A percentile compares a stretch with the other conserved stretches of the same genome.
These are phyloP conservation scores for cattle (Bos taurus) DNA, from an alignment of 2,113 vertebrate genomes.

Conservation along the genomic window ARS-UCD2.0 NC_037339.1:69534001-69534500, in stretches of 20 bases:
- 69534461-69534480: slow-evolving; percentile 92
- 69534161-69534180: slow-evolving; percentile 50
- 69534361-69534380: slow-evolving; percentile 96
- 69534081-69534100: slow-evolving; percentile 41
- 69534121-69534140: slow-evolving; percentile 21
- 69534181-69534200: slow-evolving; percentile 70
- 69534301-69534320: slow-evolving; percentile 91
- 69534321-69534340: slow-evolving; percentile 93
- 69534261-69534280: slow-evolving; percentile 87
- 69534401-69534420: slow-evolving; percentile 89
- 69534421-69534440: slow-evolving; percentile 92
- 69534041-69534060: background rate
- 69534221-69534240: slow-evolving; percentile 83
- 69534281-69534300: slow-evolving; percentile 88
- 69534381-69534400: slow-evolving; percentile 82
- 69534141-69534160: background rate
- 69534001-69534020: background rate
- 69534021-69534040: background rate
- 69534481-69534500: slow-evolving; percentile 90
- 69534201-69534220: slow-evolving; percentile 67
- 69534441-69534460: slow-evolving; percentile 92
- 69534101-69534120: background rate
- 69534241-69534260: slow-evolving; percentile 87
- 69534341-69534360: slow-evolving; percentile 92
- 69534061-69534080: background rate